phyloP scores from a whole-genome alignment of 1,140 invertebrate species.

The Philopotamus ludificatus region DNA sequence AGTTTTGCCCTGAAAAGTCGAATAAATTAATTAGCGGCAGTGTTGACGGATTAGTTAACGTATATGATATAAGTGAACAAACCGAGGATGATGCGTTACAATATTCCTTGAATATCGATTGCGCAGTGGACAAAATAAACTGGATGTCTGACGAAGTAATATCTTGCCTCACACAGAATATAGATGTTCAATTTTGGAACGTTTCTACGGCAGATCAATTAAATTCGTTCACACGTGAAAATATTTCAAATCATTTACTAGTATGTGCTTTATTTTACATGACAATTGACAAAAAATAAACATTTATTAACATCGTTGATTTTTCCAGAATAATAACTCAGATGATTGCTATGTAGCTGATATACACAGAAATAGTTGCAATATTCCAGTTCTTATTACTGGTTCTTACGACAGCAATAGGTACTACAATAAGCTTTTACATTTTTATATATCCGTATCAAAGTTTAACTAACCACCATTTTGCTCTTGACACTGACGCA shows the following conservation, averaged over 20 bases:
- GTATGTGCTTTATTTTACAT: constrained; percentile 1
- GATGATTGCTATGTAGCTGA: constrained; percentile 69
- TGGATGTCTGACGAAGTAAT: constrained; percentile 59
- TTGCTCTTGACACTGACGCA: too few species aligned
- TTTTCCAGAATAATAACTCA: neutral
- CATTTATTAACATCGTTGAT: neutral
- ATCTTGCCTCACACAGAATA: constrained; percentile 69
- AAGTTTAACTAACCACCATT: constrained; percentile 4
- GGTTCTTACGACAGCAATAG: constrained; percentile 62
- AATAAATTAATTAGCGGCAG: constrained; percentile 73
- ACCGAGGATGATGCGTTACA: constrained; percentile 80
- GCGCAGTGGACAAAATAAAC: constrained; percentile 67
- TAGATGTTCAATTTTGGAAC: constrained; percentile 72
- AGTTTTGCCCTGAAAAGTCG: constrained; percentile 73
- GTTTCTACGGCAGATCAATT: constrained; percentile 61
- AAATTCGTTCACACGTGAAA: constrained; percentile 57
- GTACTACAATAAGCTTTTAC: constrained; percentile 47
- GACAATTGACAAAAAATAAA: neutral
- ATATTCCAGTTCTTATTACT: constrained; percentile 59
- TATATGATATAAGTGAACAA: constrained; percentile 74
- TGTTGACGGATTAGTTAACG: constrained; percentile 82
- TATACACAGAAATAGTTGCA: constrained; percentile 49
- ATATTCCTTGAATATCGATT: constrained; percentile 80
- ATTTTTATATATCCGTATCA: constrained; percentile 20
- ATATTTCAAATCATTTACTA: constrained; percentile 50